A percentile compares a stretch with the other conserved stretches of the same genome.
Evolutionary conservation across 2,888 invertebrate genomes (phyloP).

Genomic region (Eustalomyia histrio): DNA sequence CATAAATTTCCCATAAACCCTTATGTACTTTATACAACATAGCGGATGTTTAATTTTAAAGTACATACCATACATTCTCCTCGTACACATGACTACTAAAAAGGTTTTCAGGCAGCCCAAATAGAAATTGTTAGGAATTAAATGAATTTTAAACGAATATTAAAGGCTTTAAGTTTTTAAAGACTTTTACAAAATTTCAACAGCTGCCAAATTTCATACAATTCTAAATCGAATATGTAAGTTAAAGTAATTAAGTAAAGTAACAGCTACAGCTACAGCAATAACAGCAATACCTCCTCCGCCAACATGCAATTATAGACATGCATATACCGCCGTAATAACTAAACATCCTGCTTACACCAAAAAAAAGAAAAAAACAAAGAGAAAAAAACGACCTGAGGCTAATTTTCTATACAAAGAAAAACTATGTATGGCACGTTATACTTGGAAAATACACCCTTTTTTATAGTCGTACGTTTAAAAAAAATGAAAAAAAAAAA

Average conservation of each 20-base stretch:
- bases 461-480: constrained; percentile 37
- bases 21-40: constrained; percentile 25
- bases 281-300: neutral
- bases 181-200: constrained; percentile 44
- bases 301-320: constrained; percentile 9
- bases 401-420: constrained; percentile 58
- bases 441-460: constrained; percentile 62
- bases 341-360: constrained; percentile 52
- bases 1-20: constrained; percentile 31
- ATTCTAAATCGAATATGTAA: constrained; percentile 28
- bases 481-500: constrained; percentile 45
- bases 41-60: constrained; percentile 54
- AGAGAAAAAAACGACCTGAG: constrained; percentile 50
- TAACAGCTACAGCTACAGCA: constrained; percentile 19
- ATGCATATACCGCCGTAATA: constrained; percentile 26
- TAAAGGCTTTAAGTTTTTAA: constrained; percentile 33
- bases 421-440: constrained; percentile 41
- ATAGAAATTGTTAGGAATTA: constrained; percentile 41
- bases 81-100: constrained; percentile 49
- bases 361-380: constrained; percentile 8
- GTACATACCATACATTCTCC: constrained; percentile 31
- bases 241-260: constrained; percentile 3
- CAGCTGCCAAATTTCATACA: constrained; percentile 57
- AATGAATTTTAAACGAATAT: constrained; percentile 29
- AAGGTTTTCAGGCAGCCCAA: constrained; percentile 37